These are phyloP conservation scores for Sitodiplosis mosellana DNA, from an alignment of 1,140 invertebrate genomes.

Conservation along the genomic window DNA sequence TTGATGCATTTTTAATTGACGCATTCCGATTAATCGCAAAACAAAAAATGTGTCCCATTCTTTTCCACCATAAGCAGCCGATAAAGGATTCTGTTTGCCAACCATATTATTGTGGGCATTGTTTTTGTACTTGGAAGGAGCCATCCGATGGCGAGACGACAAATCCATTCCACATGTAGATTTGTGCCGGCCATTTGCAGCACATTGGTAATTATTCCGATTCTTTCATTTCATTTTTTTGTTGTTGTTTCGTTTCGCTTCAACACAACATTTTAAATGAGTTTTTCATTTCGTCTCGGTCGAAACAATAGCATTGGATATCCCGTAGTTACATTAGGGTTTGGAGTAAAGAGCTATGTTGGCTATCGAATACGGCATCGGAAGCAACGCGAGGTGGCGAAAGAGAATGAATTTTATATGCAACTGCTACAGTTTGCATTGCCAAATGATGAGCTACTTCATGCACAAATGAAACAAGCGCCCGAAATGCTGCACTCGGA, in stretches of 20 bases:
- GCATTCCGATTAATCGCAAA: not conserved
- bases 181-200: conserved; percentile 92
- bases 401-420: conserved; percentile 91
- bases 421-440: conserved; percentile 80
- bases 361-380: conserved; percentile 80
- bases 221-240: no score
- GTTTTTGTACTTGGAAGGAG: conserved; percentile 90
- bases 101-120: conserved; percentile 87
- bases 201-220: conserved; percentile 84
- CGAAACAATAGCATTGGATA: conserved; percentile 94
- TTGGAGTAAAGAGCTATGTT: conserved; percentile 90
- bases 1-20: not conserved
- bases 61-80: conserved; percentile 25
- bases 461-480: no score
- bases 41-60: not conserved
- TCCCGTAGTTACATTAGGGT: conserved; percentile 91
- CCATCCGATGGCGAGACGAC: conserved; percentile 67
- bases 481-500: no score
- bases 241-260: not conserved
- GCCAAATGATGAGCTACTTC: conserved; percentile 37
- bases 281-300: conserved; percentile 23
- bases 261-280: conserved; percentile 3
- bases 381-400: conserved; percentile 81
- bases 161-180: conserved; percentile 81
- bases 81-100: conserved; percentile 84